Evolutionary conservation across 2,113 vertebrate genomes (phyloP).

Genomic region (Perca schrenkii): DNA sequence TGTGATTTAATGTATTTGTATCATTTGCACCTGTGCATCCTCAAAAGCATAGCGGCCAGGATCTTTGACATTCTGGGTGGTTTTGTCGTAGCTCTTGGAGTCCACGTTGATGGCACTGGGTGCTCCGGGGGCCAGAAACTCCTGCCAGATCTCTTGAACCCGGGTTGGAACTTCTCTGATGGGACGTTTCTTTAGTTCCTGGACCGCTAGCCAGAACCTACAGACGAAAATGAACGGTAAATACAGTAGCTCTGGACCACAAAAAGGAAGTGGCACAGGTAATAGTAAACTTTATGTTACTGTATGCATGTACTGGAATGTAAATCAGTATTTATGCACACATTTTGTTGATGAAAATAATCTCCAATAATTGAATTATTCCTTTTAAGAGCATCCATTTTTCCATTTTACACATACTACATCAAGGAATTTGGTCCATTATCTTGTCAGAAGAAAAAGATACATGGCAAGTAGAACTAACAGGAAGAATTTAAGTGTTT

Average conservation of each 20-base stretch:
- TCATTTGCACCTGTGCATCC: slow-evolving; percentile 91
- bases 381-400: not conserved
- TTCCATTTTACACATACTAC: not conserved
- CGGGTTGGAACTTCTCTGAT: slow-evolving; percentile 93
- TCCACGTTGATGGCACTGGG: slow-evolving; percentile 98
- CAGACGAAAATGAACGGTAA: not conserved
- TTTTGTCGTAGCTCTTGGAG: slow-evolving; percentile 98
- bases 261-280: not conserved
- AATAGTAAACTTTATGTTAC: not conserved
- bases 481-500: not conserved
- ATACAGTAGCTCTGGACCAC: not conserved
- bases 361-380: not conserved
- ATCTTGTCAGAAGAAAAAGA: not conserved
- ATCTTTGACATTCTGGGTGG: slow-evolving; percentile 96
- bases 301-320: not conserved
- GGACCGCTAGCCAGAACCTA: slow-evolving; percentile 98
- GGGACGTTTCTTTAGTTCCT: slow-evolving; percentile 95
- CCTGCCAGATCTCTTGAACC: slow-evolving; percentile 97
- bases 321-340: not conserved
- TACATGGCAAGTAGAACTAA: not conserved
- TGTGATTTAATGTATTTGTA: not conserved
- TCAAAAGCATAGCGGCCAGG: slow-evolving; percentile 95
- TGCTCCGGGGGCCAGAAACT: slow-evolving; percentile 95
- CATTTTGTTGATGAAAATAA: not conserved
- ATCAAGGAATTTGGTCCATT: not conserved